Conservation (phyloP, 92 coral and sea anemone genomes). For the Epizoanthus ramosus region DNA sequence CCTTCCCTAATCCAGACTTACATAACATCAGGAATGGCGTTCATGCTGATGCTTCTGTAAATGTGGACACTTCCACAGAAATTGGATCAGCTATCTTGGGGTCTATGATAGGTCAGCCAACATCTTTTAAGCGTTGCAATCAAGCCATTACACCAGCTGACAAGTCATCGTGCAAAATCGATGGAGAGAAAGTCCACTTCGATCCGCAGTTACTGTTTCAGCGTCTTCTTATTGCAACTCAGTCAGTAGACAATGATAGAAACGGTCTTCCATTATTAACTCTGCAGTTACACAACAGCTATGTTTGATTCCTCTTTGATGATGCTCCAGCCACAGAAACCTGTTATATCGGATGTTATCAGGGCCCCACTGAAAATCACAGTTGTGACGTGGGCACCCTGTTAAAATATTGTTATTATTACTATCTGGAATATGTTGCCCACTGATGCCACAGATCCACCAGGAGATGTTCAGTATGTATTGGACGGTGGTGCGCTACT, state of each 20-base stretch:
- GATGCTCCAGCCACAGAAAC: conserved; percentile 2
- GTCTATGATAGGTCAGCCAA: conserved; percentile 39
- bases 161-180: conserved; percentile 37
- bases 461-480: too few relatives aligned
- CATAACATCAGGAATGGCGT: conserved; percentile 54
- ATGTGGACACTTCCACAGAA: conserved; percentile 33
- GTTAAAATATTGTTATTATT: too few relatives aligned
- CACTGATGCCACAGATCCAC: too few relatives aligned
- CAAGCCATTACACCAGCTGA: conserved; percentile 48
- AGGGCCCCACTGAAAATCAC: conserved; percentile 33
- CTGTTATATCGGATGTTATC: too few relatives aligned
- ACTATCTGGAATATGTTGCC: too few relatives aligned
- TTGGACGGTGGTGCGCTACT: too few relatives aligned
- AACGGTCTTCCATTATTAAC: conserved; percentile 25
- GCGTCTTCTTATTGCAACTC: conserved; percentile 32
- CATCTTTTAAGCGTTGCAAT: conserved; percentile 21
- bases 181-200: conserved; percentile 39
- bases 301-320: too few relatives aligned
- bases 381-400: too few relatives aligned
- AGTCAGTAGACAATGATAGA: conserved; percentile 32
- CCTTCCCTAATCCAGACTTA: too few relatives aligned
- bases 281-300: conserved; percentile 46
- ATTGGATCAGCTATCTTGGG: conserved; percentile 22
- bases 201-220: conserved; percentile 52
- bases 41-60: conserved; percentile 46